Evolutionary conservation across 2,113 vertebrate species (phyloP).

Genomic region (Deroptyus accipitrinus): DNA sequence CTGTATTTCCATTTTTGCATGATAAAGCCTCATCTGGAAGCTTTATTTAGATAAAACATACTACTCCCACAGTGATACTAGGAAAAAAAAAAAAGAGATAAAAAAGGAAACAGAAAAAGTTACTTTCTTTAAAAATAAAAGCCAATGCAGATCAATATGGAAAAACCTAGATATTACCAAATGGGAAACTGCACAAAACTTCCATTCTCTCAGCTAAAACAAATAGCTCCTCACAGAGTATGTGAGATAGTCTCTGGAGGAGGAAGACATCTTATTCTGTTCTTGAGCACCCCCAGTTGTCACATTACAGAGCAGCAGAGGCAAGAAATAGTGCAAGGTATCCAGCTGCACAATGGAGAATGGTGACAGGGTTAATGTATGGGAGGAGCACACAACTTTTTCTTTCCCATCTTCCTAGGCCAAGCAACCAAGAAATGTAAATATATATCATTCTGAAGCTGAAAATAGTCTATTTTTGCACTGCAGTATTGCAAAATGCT

Average conservation of each 20-base stretch:
- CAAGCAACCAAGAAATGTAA: background rate
- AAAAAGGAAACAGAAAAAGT: background rate
- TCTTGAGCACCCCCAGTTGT: slow-evolving; percentile 56
- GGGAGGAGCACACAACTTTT: background rate
- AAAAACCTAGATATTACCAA: background rate
- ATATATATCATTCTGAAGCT: background rate
- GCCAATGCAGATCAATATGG: background rate
- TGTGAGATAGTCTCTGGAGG: background rate
- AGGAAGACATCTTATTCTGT: slow-evolving; percentile 35
- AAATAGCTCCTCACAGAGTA: slow-evolving; percentile 24
- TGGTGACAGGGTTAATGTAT: background rate
- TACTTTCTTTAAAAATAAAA: background rate
- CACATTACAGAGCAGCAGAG: slow-evolving; percentile 40
- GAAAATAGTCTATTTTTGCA: slow-evolving; percentile 5
- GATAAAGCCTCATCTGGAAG: background rate
- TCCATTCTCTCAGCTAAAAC: slow-evolving; percentile 31
- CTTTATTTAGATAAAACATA: background rate
- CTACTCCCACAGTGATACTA: background rate
- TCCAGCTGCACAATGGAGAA: background rate
- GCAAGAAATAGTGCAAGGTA: background rate
- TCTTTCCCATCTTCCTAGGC: background rate
- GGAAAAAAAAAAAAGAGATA: background rate
- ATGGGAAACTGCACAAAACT: background rate
- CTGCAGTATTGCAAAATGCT: background rate
- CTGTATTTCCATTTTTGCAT: background rate